phyloP scores from a whole-genome alignment of 2,888 invertebrate genomes.

The Tanaodytes sp. region DNA sequence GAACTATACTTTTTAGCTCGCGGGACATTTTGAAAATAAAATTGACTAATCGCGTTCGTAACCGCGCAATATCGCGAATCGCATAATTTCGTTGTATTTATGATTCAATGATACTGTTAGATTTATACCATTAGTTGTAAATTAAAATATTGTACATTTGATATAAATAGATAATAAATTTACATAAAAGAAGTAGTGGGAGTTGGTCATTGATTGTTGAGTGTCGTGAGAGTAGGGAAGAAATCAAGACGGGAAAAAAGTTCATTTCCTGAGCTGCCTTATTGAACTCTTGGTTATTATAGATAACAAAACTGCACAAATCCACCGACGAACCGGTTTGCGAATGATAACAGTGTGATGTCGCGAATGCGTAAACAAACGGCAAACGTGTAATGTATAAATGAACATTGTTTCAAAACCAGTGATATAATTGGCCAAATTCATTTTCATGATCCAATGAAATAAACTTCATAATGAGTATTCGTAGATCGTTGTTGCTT shows the following conservation, averaged over 20 bases:
- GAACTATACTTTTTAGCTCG: no score
- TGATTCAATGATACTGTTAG: slow-evolving; percentile 62
- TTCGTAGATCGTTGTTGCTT: no score
- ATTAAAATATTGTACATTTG: slow-evolving; percentile 62
- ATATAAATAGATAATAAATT: slow-evolving; percentile 48
- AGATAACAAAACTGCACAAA: slow-evolving; percentile 67
- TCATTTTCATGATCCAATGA: no score
- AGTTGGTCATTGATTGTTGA: no score
- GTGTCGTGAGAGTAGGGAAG: neutral
- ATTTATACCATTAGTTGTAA: slow-evolving; percentile 59
- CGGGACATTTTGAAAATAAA: no score
- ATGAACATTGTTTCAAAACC: slow-evolving; percentile 6
- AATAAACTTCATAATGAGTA: no score
- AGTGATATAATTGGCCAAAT: neutral
- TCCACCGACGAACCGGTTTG: slow-evolving; percentile 67
- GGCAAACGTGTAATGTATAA: slow-evolving; percentile 9
- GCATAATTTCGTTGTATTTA: slow-evolving; percentile 61
- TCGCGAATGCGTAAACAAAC: slow-evolving; percentile 64
- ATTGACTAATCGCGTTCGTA: neutral
- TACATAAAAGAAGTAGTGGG: slow-evolving; percentile 16
- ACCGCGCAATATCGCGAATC: neutral
- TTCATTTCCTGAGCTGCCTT: slow-evolving; percentile 59
- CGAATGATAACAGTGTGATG: slow-evolving; percentile 57
- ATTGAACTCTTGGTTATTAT: slow-evolving; percentile 63
- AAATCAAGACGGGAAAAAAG: slow-evolving; percentile 8